Percentiles rank a stretch among this genome's conserved stretches.
These are phyloP conservation scores for Syrista parreyssii DNA, from an alignment of 2,888 invertebrate species.

Conservation along the genomic window DNA sequence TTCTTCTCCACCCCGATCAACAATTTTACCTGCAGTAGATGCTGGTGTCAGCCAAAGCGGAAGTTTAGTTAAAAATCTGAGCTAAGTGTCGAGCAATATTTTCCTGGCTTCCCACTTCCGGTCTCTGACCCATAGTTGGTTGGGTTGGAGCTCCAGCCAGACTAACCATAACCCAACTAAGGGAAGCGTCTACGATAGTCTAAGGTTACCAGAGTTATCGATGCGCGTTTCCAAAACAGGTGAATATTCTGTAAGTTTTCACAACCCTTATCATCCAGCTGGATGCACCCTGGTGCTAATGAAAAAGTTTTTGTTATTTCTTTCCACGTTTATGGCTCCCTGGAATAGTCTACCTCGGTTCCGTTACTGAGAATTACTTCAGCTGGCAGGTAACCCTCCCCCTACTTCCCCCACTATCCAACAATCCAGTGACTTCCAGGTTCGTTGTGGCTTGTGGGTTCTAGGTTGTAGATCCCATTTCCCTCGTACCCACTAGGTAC, in stretches of 20 bases:
- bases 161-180: not conserved
- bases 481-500: not conserved
- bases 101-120: not conserved
- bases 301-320: not conserved
- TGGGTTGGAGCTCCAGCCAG: not conserved
- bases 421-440: not conserved
- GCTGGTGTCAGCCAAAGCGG: not conserved
- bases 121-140: not conserved
- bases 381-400: not conserved
- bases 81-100: not conserved
- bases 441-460: not conserved
- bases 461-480: not conserved
- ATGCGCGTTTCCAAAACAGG: not conserved
- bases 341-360: not conserved
- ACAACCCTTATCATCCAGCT: too few species aligned
- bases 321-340: not conserved
- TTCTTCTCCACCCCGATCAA: not conserved
- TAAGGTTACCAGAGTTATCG: not conserved
- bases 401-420: not conserved
- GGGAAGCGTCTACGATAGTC: not conserved
- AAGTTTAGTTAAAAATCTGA: not conserved
- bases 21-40: not conserved
- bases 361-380: not conserved
- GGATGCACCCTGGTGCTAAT: not conserved
- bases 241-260: not conserved